Conservation (phyloP, 1,140 invertebrate species). For the Drosophila erecta region DNA sequence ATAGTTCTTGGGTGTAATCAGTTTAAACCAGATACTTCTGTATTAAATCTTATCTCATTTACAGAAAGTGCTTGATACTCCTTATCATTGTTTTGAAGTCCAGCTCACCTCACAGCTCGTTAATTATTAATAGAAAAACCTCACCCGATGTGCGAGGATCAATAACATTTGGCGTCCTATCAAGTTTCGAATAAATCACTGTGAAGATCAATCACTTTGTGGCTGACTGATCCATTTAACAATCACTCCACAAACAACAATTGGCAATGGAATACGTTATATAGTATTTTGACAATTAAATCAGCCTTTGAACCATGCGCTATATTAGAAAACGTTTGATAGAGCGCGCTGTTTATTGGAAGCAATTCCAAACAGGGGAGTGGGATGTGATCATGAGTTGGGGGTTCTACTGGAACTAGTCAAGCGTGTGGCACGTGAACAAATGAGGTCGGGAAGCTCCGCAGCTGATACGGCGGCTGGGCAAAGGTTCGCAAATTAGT, state of each 20-base stretch:
- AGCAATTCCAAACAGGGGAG: slow-evolving; percentile 31
- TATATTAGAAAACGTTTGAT: slow-evolving; percentile 43
- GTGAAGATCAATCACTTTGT: slow-evolving; percentile 21
- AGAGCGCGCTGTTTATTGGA: slow-evolving; percentile 57
- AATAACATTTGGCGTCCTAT: slow-evolving; percentile 22
- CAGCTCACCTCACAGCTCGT: not conserved
- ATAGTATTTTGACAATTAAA: slow-evolving; percentile 24
- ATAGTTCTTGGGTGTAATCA: not conserved
- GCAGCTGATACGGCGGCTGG: slow-evolving; percentile 22
- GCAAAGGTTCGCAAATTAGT: slow-evolving; percentile 43
- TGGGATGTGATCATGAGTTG: not conserved
- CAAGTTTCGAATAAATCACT: slow-evolving; percentile 17
- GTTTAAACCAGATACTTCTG: too few relatives aligned
- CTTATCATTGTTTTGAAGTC: not conserved
- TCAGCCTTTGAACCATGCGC: slow-evolving; percentile 39
- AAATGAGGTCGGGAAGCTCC: slow-evolving; percentile 1
- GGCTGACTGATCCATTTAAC: slow-evolving; percentile 22
- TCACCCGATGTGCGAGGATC: slow-evolving; percentile 16
- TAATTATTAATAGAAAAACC: not conserved
- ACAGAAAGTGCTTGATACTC: not conserved
- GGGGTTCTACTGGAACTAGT: slow-evolving; percentile 19
- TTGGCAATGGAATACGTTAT: slow-evolving; percentile 1
- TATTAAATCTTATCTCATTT: not conserved
- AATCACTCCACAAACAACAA: slow-evolving; percentile 9
- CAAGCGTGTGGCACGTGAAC: slow-evolving; percentile 60